phyloP scores from a whole-genome alignment of 2,888 invertebrate species.

The Mellilla xanthometata region DNA sequence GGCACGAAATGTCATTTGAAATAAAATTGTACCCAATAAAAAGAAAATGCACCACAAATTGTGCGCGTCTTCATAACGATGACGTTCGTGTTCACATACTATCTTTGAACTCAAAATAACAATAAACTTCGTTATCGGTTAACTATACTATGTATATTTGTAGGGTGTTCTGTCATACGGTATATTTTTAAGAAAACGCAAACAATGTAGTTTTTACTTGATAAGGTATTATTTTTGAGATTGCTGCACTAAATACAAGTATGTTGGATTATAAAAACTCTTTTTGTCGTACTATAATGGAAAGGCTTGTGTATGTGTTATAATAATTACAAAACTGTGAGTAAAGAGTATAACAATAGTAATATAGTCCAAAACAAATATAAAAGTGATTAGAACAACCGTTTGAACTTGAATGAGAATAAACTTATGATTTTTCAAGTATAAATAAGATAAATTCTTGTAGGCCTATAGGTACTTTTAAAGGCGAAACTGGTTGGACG shows the following conservation, averaged over 20 bases:
- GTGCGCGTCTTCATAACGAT: slow-evolving; percentile 3
- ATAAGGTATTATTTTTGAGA: slow-evolving; percentile 8
- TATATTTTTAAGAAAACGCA: slow-evolving; percentile 54
- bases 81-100: slow-evolving; percentile 18
- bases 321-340: no score
- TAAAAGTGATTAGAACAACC: no score
- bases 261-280: no score
- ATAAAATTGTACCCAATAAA: background rate
- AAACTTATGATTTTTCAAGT: no score
- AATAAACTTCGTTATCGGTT: slow-evolving; percentile 22
- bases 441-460: no score
- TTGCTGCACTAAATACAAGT: background rate
- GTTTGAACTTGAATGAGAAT: no score
- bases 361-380: no score
- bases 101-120: slow-evolving; percentile 19
- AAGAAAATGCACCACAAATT: slow-evolving; percentile 3
- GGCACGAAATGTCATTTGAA: background rate
- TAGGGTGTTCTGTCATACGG: slow-evolving; percentile 37
- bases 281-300: no score
- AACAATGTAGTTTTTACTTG: slow-evolving; percentile 35
- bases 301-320: no score
- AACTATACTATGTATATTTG: slow-evolving; percentile 16
- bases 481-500: no score
- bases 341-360: no score
- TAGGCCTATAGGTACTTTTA: no score